Percentiles rank a stretch among this genome's conserved stretches.
Conservation (phyloP, 2,888 invertebrate genomes). For the Ochropleura leucogaster region DNA sequence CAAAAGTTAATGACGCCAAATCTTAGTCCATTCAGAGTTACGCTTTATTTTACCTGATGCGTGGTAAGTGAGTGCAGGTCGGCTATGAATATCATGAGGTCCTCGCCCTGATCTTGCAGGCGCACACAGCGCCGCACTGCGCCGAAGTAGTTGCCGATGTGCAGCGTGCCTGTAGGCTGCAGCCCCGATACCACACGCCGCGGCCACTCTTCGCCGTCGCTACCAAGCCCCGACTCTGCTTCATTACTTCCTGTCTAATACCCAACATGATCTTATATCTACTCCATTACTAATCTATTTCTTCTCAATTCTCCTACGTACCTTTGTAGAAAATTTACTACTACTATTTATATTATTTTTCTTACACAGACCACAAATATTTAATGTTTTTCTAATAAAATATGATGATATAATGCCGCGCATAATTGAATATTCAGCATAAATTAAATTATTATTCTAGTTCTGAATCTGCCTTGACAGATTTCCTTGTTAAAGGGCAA, state of each 20-base stretch:
- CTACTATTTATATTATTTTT: constrained; percentile 17
- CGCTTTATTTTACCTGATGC: constrained; percentile 90
- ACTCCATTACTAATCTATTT: background rate
- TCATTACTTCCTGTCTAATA: constrained; percentile 47
- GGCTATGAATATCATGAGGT: constrained; percentile 95
- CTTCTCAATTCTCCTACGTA: constrained; percentile 29
- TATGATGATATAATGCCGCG: constrained; percentile 21
- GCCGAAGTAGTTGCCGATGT: constrained; percentile 99
- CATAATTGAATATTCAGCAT: constrained; percentile 12
- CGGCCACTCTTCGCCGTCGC: constrained; percentile 81
- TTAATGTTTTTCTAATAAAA: constrained; percentile 24
- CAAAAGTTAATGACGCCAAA: no score
- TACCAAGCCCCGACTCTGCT: constrained; percentile 20
- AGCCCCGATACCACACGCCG: constrained; percentile 96
- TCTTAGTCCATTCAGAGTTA: no score
- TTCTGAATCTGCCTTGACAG: background rate
- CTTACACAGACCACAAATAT: constrained; percentile 24
- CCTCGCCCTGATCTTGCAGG: constrained; percentile 93
- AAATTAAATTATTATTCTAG: background rate
- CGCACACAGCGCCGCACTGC: constrained; percentile 96
- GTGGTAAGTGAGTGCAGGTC: constrained; percentile 98
- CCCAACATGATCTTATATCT: constrained; percentile 19
- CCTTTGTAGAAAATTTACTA: constrained; percentile 50
- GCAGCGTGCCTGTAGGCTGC: constrained; percentile 98
- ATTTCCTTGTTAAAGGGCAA: background rate